A percentile compares a stretch with the other conserved stretches of the same genome.
These are phyloP conservation scores for Taeniopygia guttata DNA, from an alignment of 2,797 vertebrate species.

Conservation along the genomic window DNA sequence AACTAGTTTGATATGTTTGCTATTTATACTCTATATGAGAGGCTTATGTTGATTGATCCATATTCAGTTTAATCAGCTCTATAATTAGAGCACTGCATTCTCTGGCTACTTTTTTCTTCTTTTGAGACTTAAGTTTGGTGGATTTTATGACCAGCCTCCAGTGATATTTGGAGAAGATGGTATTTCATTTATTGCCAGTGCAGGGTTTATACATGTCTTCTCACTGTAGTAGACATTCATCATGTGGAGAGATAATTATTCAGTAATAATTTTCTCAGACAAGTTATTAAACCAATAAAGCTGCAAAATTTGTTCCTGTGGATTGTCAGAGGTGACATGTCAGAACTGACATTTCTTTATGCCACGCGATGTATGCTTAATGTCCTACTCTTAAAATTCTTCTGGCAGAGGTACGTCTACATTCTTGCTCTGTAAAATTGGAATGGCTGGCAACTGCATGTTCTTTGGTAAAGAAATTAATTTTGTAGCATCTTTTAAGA, in stretches of 20 bases:
- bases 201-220: background rate
- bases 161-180: background rate
- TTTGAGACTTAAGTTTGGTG: background rate
- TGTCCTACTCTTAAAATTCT: background rate
- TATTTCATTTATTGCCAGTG: background rate
- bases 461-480: background rate
- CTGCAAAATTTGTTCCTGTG: background rate
- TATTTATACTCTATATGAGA: background rate
- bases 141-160: background rate
- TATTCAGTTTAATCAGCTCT: background rate
- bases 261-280: background rate
- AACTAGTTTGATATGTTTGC: background rate
- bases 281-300: background rate
- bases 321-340: background rate
- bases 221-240: background rate
- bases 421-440: background rate
- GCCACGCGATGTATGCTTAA: fast-evolving
- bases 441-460: background rate
- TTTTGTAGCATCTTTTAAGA: background rate
- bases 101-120: background rate
- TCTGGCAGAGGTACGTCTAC: background rate
- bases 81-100: background rate
- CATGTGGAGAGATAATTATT: background rate
- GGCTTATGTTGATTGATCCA: background rate
- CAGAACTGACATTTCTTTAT: background rate